Conservation (phyloP, 1,140 invertebrate genomes). For the Parasteatoda tepidariorum region DNA sequence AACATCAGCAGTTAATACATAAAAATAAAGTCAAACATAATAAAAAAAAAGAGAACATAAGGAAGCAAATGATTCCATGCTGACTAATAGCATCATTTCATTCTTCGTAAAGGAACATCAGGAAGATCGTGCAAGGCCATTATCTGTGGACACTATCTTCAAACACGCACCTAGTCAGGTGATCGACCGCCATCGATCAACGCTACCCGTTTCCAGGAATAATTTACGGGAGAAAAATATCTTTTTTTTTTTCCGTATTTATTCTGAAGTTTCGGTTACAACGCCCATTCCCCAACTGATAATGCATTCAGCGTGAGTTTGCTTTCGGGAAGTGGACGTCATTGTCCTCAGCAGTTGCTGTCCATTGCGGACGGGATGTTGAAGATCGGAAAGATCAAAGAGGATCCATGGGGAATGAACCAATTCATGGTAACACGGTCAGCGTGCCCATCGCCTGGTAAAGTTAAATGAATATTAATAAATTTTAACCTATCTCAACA, state of each 20-base stretch:
- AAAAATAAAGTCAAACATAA: too few relatives aligned
- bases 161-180: not conserved
- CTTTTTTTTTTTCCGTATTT: not conserved
- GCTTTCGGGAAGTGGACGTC: not conserved
- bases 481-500: too few relatives aligned
- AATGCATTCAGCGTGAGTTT: not conserved
- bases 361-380: not conserved
- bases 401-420: not conserved
- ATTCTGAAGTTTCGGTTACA: not conserved
- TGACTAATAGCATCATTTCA: too few relatives aligned
- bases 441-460: not conserved
- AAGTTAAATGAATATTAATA: too few relatives aligned
- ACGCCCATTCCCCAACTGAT: not conserved
- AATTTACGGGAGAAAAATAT: not conserved
- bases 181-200: not conserved
- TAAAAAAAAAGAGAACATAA: too few relatives aligned
- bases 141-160: not conserved
- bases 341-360: not conserved
- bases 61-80: too few relatives aligned
- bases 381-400: not conserved
- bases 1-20: too few relatives aligned
- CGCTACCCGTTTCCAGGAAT: not conserved
- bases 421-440: not conserved
- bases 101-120: too few relatives aligned
- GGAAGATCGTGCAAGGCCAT: too few relatives aligned